Base-by-base conservation (phyloP, 1,140 invertebrate species). In the Drosophila novamexicana region DNA sequence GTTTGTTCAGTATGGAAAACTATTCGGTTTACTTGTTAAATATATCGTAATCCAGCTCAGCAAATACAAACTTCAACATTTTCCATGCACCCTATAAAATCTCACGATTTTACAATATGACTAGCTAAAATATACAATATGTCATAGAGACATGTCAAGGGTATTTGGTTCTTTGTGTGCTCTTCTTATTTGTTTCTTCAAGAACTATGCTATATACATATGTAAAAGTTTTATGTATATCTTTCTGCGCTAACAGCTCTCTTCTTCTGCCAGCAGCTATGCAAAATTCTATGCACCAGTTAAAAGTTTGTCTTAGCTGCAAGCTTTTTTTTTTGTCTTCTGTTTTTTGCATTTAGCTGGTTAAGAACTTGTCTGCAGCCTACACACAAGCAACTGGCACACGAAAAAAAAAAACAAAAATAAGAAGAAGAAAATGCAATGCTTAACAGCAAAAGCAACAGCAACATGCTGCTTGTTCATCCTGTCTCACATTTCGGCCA, bases 401-500 rank as follows among this genome's bases (percentile, higher is more conserved):
- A 42, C n/a, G n/a, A 18, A 22, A 14, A 34, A 22, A 14, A 34
- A 14, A 32, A 49, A 16, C 16, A 22, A 50, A 36, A 34, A 37
- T 29, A 29, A 29, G 22, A 29, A 18, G 18, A 32, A 7, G n/a
- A 37, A 32, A 16, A 34, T 36, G 14, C 34, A 54, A 52, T 32
- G 49, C 49, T 32, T 50, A 52, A 52, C 42, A 29, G 42, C 42
- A 29, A 29, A 9, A 47, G 45, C 45, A 40, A 10, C 36, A 40
- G 39, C 42, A 36, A 50, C 36, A 18, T 40, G 47, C 14, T 52
- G 65, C 65, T 68, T 68, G 56, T 59, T 68, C 65, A 68, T 68
- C 65, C 56, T 68, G 65, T 59, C 54, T 59, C 65, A 58, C 53
- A 58, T 67, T 67, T 67, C 44, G 54, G 56, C 54, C 65, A 50